Base-by-base conservation (phyloP, 1,140 invertebrate species). In the Tenebrio molitor region DNA sequence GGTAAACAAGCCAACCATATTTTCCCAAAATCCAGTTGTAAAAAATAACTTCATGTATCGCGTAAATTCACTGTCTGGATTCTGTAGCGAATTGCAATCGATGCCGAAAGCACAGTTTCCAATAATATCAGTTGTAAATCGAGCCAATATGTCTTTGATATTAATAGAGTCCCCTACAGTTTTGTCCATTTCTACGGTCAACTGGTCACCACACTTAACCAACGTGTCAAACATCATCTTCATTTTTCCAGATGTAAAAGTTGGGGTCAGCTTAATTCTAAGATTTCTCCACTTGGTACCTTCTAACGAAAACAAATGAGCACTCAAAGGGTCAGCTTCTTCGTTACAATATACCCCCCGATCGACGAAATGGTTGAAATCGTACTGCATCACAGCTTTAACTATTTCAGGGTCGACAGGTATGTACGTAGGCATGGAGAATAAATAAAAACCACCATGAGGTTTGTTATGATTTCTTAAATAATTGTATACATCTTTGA, bases 51-150 rank as follows among this genome's bases (percentile, higher is more conserved):
- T 75, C 0, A 84, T 85, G 73, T 85, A 80, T 75, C 80, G 79
- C 58, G 83, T 76, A 74, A 88, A 88, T 63, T 84, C 81, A 3
- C 81, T 85, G 39, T 87, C 79, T 25, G 85, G 83, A 69, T 87
- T 81, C 15, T 79, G 76, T 10, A 89, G 72, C 2, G 84, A 79
- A 65, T 87, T 84, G 71, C 83, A 83, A 53, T 88, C 77, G 4
- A 89, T 79, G 0, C 87, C 88, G 76, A 89, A 89, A 2, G 84
- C 87, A 62, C 85, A 87, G 0, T 84, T 84, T 0, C 85, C 86
- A 65, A 88, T 88, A 7, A 86, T 83, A 72, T 88, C 86, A 2
- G 84, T 85, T 0, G 85, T 84, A 64, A 85, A 88, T 64, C 84
- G 83, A 1, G 82, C 82, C 53, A 85, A 76, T 0, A 86, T 34